Conservation (phyloP, 2,888 invertebrate genomes). For the Melinaea marsaeus region DNA sequence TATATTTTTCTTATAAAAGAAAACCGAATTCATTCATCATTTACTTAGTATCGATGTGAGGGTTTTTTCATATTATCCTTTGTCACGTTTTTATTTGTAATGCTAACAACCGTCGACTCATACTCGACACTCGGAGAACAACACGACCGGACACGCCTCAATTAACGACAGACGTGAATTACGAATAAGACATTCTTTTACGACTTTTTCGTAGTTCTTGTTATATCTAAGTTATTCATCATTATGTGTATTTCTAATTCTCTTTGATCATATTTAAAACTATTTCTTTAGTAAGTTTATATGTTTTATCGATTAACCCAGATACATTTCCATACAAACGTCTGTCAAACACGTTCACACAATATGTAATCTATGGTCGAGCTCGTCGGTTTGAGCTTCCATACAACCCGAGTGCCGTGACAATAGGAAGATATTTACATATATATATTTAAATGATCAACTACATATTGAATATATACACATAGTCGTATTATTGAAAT, state of each 20-base stretch:
- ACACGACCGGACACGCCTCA: slow-evolving; percentile 71
- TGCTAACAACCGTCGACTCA: slow-evolving; percentile 58
- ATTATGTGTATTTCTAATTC: too few species aligned
- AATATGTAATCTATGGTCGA: not conserved
- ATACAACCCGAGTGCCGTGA: not conserved
- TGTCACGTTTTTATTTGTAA: not conserved
- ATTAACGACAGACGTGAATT: slow-evolving; percentile 51
- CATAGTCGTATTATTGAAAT: too few species aligned
- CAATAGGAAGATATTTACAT: too few species aligned
- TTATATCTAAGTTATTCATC: too few species aligned
- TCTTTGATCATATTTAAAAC: too few species aligned
- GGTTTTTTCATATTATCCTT: not conserved
- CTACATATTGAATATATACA: too few species aligned
- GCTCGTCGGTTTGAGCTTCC: not conserved
- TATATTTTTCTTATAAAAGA: too few species aligned
- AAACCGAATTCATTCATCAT: not conserved
- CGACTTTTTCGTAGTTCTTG: not conserved
- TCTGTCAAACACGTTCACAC: slow-evolving; percentile 1
- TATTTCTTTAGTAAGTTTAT: too few species aligned
- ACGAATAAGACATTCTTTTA: slow-evolving; percentile 19
- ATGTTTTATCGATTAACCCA: too few species aligned
- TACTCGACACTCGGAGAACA: slow-evolving; percentile 58
- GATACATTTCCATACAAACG: not conserved
- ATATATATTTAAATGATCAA: too few species aligned
- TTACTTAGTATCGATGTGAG: not conserved